These are phyloP conservation scores for Alligator sinensis DNA, from an alignment of 2,113 vertebrate genomes.

Conservation along the genomic window DNA sequence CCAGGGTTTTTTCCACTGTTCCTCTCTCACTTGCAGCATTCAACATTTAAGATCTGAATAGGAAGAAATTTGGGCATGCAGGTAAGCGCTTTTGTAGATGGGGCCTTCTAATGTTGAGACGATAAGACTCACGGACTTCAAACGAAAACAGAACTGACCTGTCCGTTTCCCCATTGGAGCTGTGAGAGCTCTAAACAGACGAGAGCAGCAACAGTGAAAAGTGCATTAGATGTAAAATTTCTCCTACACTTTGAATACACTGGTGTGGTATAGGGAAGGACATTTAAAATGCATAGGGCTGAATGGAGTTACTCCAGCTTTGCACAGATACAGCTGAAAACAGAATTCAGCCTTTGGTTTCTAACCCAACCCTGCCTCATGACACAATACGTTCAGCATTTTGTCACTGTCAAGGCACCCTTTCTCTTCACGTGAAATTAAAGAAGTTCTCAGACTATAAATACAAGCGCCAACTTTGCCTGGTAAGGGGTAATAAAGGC, in stretches of 20 bases:
- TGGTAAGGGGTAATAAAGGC: conserved; percentile 59
- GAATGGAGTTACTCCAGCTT: background rate
- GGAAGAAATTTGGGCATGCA: background rate
- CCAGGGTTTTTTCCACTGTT: too few species aligned
- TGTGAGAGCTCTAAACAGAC: background rate
- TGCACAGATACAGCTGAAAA: background rate
- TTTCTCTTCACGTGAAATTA: background rate
- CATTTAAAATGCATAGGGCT: background rate
- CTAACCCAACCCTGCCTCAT: background rate
- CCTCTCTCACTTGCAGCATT: too few species aligned
- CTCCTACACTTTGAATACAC: background rate
- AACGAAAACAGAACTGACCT: background rate
- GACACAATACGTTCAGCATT: background rate
- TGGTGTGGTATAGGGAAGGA: background rate
- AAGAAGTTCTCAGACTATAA: conserved; percentile 37
- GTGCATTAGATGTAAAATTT: background rate
- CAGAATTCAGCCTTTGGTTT: background rate
- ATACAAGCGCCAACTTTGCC: conserved; percentile 34
- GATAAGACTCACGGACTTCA: background rate
- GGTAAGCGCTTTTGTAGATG: background rate
- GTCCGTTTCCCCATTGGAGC: background rate
- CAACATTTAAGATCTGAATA: background rate
- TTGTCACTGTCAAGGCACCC: background rate
- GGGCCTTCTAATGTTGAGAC: background rate
- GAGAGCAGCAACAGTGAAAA: background rate